A percentile compares a stretch with the other conserved stretches of the same genome.
phyloP scores from a whole-genome alignment of 2,888 invertebrate genomes.

The Epinotia ramella region DNA sequence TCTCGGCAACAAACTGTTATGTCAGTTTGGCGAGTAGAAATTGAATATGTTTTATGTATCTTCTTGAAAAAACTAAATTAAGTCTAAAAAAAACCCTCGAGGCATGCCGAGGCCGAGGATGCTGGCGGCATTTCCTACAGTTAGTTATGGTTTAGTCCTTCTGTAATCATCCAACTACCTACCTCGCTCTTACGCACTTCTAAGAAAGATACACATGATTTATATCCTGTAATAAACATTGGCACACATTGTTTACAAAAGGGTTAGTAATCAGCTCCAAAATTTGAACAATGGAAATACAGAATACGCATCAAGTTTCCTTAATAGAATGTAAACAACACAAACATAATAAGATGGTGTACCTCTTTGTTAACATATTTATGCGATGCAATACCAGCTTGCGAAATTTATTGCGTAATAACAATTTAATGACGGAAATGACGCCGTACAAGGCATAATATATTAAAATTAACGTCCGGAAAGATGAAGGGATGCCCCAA shows the following conservation, averaged over 20 bases:
- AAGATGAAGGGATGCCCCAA: conserved; percentile 59
- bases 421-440: conserved; percentile 67
- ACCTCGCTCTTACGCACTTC: background rate
- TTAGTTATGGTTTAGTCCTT: no score
- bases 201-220: background rate
- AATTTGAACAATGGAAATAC: conserved; percentile 29
- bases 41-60: no score
- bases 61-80: no score
- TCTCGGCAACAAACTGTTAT: no score
- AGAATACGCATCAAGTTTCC: conserved; percentile 19
- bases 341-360: conserved; percentile 40
- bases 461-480: conserved; percentile 67
- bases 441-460: conserved; percentile 54
- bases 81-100: no score
- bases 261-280: conserved; percentile 30
- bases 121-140: no score
- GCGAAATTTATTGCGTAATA: conserved; percentile 66
- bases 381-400: conserved; percentile 55
- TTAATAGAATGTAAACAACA: conserved; percentile 40
- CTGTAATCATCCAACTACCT: background rate
- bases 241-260: background rate
- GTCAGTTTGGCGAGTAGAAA: no score
- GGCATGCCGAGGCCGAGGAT: no score
- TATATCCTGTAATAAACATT: background rate
- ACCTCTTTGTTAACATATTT: conserved; percentile 48